A percentile compares a stretch with the other conserved stretches of the same genome.
Conservation (phyloP, 2,113 vertebrate species). For the Ptilonorhynchus violaceus region DNA sequence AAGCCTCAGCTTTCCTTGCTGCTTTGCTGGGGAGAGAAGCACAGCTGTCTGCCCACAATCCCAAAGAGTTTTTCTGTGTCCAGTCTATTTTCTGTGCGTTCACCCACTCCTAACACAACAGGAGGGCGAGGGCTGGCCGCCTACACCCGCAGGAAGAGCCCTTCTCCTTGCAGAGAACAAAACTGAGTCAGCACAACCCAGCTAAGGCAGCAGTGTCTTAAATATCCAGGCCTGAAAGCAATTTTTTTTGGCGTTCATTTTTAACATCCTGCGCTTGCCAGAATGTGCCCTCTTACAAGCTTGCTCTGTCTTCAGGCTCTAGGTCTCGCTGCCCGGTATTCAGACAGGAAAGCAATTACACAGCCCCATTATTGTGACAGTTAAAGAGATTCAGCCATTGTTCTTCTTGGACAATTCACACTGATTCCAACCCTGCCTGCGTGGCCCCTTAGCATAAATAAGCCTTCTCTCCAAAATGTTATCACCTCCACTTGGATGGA, state of each 20-base stretch:
- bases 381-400: background rate
- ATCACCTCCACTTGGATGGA: background rate
- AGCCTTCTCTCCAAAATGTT: constrained; percentile 2
- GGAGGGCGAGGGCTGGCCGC: background rate
- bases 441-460: background rate
- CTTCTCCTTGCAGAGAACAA: background rate
- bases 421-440: background rate
- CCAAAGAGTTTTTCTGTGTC: background rate
- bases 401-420: constrained; percentile 27
- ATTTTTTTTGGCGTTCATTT: background rate
- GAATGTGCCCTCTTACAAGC: background rate
- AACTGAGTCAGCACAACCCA: background rate
- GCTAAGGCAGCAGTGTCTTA: background rate
- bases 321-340: background rate
- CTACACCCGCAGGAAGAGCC: constrained; percentile 1
- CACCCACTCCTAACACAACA: background rate
- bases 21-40: background rate
- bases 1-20: background rate
- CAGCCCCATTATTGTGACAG: background rate
- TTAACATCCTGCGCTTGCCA: background rate
- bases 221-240: background rate
- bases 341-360: constrained; percentile 34
- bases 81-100: background rate
- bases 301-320: background rate
- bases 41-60: background rate